Base-by-base conservation (phyloP, 2,888 invertebrate genomes). In the Hesperia comma region DNA sequence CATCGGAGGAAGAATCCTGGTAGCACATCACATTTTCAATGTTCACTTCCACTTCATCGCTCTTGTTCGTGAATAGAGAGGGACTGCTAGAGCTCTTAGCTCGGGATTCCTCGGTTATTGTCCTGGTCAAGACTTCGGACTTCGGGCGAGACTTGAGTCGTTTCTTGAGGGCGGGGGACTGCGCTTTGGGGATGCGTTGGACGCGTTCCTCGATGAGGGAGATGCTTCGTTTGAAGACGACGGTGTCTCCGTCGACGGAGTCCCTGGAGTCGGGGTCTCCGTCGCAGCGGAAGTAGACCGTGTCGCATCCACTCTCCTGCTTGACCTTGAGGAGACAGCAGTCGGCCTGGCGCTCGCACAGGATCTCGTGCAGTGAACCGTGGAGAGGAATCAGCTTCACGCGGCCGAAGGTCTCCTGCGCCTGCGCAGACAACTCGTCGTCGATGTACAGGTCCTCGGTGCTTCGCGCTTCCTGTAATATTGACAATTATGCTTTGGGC, bases 381-480 rank as follows among this genome's bases (percentile, higher is more conserved):
- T 90, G 89, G 10, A 92, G 72, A 0, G 93, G 93, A 10, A 91
- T 87, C 43, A 92, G 79, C 70, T 88, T 87, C 68, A 92, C 87
- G 67, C 78, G 80, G 68, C 90, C 90, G 74, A 92, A 92, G 77
- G 87, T 88, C 63, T 92, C 92, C 70, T 90, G 90, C 85, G 90
- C 83, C 26, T 91, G 88, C 2, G 90, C 85, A 1, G 92, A 90
- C 41, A 93, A 78, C 72, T 93, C 93, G 78, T 93, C 93, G 77
- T 93, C 93, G 74, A 93, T 93, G 81, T 93, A 93, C 58, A 93
- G 77, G 75, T 93, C 93, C 71, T 93, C 93, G n/a, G 93, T 93
- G 78, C 93, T 93, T 77, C 85, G 85, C 76, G 92, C 92, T 86
- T 93, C 90, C 93, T 93, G 81, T 61, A 77, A 53, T 19, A 17